Base-by-base conservation (phyloP, 1,140 invertebrate genomes). In the Adelges cooleyi region DNA sequence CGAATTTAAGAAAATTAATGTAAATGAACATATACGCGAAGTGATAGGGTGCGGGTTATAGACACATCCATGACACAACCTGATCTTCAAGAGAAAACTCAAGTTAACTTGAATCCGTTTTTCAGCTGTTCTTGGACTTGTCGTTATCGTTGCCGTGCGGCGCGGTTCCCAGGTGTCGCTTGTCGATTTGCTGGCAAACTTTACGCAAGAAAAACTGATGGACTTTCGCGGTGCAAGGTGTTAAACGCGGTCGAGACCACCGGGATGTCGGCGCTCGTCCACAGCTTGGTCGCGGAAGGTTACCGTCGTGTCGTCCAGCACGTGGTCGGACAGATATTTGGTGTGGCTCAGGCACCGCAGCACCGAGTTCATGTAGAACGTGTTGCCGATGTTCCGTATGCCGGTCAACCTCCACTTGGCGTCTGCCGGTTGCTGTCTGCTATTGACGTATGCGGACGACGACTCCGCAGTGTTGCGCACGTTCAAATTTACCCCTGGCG, bases 281-380 rank as follows among this genome's bases (percentile, higher is more conserved):
- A 95, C 70, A 95, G 77, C 75, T 92, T 88, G 82, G 71, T 85
- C 86, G 5, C 66, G 22, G 10, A 50, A 67, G 17, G 67, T 51
- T 5, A 17, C 36, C 52, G 65, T 69, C n/a, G 40, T 22, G 40
- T 90, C 85, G 54, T 77, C 80, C 65, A 83, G 70, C 51, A 90
- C 75, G 73, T 90, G 92, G 69, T 92, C 89, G 38, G 90, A 75
- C 29, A 95, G 76, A 25, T 83, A 84, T 72, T 80, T 80, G 15
- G 90, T 93, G 75, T 94, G 92, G 70, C 89, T 91, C 71, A 97
- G 77, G 73, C 93, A 95, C 80, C 96, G 94, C 11, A 95, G 81
- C 20, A 97, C 90, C 68, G 89, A 92, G 80, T 96, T 96, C 91
- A 97, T 95, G 77, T 95, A 97, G 77, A 93, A 97, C 76, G 67